phyloP scores from a whole-genome alignment of 2,113 vertebrate genomes.

The Tragelaphus imberbis region DNA sequence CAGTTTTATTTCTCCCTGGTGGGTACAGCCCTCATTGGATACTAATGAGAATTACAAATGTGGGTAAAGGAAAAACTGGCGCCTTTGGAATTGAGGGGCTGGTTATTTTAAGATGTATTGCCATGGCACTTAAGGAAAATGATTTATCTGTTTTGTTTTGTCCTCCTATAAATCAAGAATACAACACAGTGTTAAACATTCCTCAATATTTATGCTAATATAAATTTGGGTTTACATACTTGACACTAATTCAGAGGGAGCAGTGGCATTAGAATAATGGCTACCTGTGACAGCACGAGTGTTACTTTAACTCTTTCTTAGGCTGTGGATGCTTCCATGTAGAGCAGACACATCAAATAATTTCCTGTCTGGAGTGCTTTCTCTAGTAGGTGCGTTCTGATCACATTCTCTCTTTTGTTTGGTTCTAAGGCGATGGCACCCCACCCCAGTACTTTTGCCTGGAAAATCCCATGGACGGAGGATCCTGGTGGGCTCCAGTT shows the following conservation, averaged over 20 bases:
- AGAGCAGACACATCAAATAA: background rate
- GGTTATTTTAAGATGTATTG: conserved; percentile 51
- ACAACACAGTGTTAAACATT: conserved; percentile 47
- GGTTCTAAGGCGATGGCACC: too few relatives aligned
- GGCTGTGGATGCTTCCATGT: background rate
- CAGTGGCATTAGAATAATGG: conserved; percentile 37
- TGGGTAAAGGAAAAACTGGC: conserved; percentile 19
- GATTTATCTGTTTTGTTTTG: conserved; percentile 66
- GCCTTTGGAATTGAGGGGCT: conserved; percentile 45
- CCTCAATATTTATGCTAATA: conserved; percentile 66
- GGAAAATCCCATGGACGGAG: too few relatives aligned
- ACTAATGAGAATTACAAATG: conserved; percentile 47
- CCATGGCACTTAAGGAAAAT: conserved; percentile 53
- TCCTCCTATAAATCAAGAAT: conserved; percentile 65
- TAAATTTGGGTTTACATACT: conserved; percentile 57
- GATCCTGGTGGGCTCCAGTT: too few relatives aligned
- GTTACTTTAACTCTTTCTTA: background rate
- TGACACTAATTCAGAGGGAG: conserved; percentile 55
- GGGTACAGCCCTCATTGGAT: conserved; percentile 25
- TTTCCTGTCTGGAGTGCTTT: background rate
- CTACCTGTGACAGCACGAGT: background rate
- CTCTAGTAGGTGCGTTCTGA: background rate
- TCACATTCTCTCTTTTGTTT: background rate
- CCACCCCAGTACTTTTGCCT: too few relatives aligned
- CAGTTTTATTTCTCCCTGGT: conserved; percentile 23